Base-by-base conservation (phyloP, 2,113 vertebrate genomes). In the Rhizomys pruinosus region DNA sequence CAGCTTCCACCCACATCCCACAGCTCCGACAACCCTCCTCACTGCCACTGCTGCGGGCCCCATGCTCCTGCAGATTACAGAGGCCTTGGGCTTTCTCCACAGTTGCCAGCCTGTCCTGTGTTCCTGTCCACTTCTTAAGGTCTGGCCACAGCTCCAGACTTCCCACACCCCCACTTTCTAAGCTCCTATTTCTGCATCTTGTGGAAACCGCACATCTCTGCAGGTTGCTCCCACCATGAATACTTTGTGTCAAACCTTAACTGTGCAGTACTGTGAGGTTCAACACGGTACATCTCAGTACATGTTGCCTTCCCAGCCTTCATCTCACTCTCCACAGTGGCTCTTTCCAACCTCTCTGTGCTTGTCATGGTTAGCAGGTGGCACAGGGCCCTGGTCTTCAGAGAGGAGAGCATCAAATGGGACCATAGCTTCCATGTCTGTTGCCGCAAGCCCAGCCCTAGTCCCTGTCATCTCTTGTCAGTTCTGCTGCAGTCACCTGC, bases 281-380 rank as follows among this genome's bases (percentile, higher is more conserved):
- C 15, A 16, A 16, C 17, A 16, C 15, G 6, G 47, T 52, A 11
- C 47, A 52, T 11, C 47, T 9, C 10, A 22, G 13, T 29, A 20
- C 42, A 34, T 29, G 16, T 19, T 25, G 2, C 7, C 64, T 44
- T 37, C 7, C 74, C 39, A n/a, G 84, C 71, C 11, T 37, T 71
- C 20, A 2, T 37, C 63, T 29, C 3, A 0, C 61, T 91, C 64
- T 78, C 64, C 5, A 0, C 17, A 10, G 11, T 34, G 59, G n/a
- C 37, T 57, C 1, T 39, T 80, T 72, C 47, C 82, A 79, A 10
- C 19, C 44, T 74, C n/a, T 57, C 73, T 59, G 4, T 16, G 20
- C 59, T 73, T 47, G n/a, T n/a, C 47, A 13, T 72, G n/a, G 42
- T 66, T 64, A 37, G 12, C 39, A n/a, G 34, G 55, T 23, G 66